Base-by-base conservation (phyloP, 2,888 invertebrate genomes). In the Deladenus siricidicola region DNA sequence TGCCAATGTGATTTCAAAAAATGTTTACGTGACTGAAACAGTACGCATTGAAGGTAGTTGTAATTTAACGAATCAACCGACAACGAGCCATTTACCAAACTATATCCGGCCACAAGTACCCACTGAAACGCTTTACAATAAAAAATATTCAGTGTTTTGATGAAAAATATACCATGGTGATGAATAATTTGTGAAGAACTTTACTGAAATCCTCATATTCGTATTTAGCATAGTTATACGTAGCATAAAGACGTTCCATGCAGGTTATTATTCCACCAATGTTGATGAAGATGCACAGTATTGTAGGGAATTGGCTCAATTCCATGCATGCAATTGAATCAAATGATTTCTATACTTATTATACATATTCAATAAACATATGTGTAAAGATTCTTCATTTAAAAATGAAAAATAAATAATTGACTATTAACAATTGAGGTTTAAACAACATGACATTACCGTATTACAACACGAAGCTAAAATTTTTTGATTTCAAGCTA, bases 231-330 rank as follows among this genome's bases (percentile, higher is more conserved):
- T 45, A 67, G 23, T 68, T 64, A 28, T 70, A 39, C 10, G 67
- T 70, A 1, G 67, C 67, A 19, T 67, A 67, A 19, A 70, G 24
- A 17, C 67, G 50, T 39, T 67, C 67, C 30, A 67, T 63, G 23
- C 60, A 58, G 4, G 61, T 44, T 29, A 67, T n/a, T 24, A 67
- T 43, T 8, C 67, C 65, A 19, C 58, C 56, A n/a, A 66, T 19
- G 17, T 43, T 48, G 24, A 67, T 26, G 44, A 70, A 67, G 10
- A 51, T 56, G 21, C 65, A 65, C 30, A 65, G 52, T 0, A 24
- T 4, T 0, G 50, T 49, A 0, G 65, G 67, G 4, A 65, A 23
- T 43, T 19, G 34, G 34, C 62, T 67, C 42, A 52, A 47, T 10
- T 51, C 62, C 10, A 58, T 26, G n/a, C 61, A 61, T n/a, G n/a